Evolutionary conservation across 2,113 vertebrate species (phyloP).

Genomic region (Gallinago paraguaiae): DNA sequence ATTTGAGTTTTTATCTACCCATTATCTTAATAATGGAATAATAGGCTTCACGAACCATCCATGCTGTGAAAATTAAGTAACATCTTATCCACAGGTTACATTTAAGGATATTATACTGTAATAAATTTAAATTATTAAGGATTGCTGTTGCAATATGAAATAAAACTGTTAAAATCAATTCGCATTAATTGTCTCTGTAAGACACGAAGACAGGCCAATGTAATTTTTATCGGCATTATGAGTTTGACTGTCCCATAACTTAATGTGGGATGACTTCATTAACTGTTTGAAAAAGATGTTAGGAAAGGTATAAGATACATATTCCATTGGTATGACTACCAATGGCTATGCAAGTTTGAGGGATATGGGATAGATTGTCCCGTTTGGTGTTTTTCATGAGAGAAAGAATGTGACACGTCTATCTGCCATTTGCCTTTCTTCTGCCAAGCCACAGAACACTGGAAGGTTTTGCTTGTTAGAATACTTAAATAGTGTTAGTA

Average conservation of each 20-base stretch:
- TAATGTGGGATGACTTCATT: neutral
- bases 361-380: neutral
- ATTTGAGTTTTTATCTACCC: neutral
- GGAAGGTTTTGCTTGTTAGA: neutral
- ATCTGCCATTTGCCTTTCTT: neutral
- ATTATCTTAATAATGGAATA: constrained; percentile 13
- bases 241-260: neutral
- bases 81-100: neutral
- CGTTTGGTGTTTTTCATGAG: neutral
- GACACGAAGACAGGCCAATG: fast-evolving
- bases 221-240: neutral
- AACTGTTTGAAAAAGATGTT: neutral
- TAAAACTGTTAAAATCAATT: neutral
- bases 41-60: neutral
- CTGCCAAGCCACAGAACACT: neutral
- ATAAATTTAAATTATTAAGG: neutral
- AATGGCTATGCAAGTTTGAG: neutral
- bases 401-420: neutral
- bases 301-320: neutral
- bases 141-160: neutral
- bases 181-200: neutral
- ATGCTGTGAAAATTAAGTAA: constrained; percentile 7
- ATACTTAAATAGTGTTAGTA: neutral
- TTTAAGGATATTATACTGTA: neutral
- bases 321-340: neutral